Conservation (phyloP, 2,888 invertebrate species). For the Callimorpha dominula region DNA sequence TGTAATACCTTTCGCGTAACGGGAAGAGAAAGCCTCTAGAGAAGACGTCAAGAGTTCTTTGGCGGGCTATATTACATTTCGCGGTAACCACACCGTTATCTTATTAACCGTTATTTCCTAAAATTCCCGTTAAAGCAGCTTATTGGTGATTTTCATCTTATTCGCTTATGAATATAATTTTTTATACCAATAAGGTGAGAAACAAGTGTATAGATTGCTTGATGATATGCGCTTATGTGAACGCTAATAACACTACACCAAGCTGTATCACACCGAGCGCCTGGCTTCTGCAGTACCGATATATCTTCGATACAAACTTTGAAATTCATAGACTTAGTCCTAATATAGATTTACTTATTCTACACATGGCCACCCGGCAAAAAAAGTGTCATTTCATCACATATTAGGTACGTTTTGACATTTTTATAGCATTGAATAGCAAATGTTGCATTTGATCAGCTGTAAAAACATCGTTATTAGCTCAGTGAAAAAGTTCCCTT, state of each 20-base stretch:
- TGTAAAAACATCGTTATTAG: no score
- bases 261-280: no score
- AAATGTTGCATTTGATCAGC: no score
- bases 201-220: neutral
- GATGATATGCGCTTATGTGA: neutral
- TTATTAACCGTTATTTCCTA: conserved; percentile 41
- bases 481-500: no score
- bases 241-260: no score
- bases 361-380: no score
- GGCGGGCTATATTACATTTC: conserved; percentile 33
- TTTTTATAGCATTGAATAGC: no score
- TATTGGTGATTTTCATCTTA: conserved; percentile 5
- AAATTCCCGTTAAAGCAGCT: conserved; percentile 19
- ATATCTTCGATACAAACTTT: neutral
- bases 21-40: conserved; percentile 52
- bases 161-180: neutral
- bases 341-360: no score
- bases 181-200: neutral
- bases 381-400: no score
- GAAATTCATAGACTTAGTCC: no score
- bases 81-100: conserved; percentile 37
- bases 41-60: conserved; percentile 39
- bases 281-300: no score
- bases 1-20: conserved; percentile 41
- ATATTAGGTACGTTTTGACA: no score